Conservation (phyloP, 64 coral and sea anemone genomes). For the Actinia tenebrosa region DNA sequence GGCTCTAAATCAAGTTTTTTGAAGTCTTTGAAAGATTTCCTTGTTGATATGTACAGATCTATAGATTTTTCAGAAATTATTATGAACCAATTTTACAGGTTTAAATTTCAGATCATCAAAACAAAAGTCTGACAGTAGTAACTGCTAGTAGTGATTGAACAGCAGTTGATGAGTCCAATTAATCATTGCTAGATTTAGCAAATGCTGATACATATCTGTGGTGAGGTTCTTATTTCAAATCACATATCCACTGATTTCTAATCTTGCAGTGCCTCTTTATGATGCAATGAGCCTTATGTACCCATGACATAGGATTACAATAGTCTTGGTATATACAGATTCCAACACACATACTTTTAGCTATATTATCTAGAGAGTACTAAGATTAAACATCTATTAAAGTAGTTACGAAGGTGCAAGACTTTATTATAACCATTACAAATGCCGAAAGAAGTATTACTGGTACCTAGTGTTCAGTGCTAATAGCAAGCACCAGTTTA, state of each 20-base stretch:
- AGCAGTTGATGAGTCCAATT: background rate
- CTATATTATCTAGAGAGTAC: no score
- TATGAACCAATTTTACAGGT: background rate
- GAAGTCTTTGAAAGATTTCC: background rate
- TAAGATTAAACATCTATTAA: no score
- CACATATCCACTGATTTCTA: background rate
- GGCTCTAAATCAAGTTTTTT: background rate
- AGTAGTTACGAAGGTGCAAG: no score
- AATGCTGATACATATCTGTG: background rate
- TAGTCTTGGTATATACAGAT: no score
- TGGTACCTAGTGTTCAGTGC: no score
- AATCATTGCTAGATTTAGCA: background rate
- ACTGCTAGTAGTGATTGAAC: background rate
- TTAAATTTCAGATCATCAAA: conserved; percentile 1
- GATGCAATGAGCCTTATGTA: no score
- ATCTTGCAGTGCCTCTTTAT: no score
- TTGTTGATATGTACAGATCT: background rate
- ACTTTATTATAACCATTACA: no score
- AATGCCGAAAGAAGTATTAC: no score
- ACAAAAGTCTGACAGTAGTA: background rate
- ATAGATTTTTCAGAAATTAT: background rate
- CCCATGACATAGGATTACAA: no score
- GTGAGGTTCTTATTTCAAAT: background rate
- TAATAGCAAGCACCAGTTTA: no score
- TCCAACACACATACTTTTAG: no score